Conservation (phyloP, 2,113 vertebrate genomes). For the Aythya baeri region DNA sequence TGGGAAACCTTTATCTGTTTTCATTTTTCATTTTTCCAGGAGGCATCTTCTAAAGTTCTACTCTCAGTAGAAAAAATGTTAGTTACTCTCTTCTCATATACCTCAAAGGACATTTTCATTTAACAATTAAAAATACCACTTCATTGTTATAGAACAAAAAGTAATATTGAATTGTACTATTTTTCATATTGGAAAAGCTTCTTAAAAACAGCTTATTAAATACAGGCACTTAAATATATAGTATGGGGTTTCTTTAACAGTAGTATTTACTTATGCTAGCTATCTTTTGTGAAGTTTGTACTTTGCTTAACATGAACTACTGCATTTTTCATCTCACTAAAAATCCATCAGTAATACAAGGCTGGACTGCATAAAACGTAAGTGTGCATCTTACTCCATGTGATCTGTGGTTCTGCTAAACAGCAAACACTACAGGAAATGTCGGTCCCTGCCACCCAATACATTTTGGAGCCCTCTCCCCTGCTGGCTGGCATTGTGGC, state of each 20-base stretch:
- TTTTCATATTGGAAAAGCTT: not conserved
- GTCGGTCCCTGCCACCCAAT: not conserved
- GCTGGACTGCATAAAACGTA: not conserved
- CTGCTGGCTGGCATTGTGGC: not conserved
- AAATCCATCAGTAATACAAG: not conserved
- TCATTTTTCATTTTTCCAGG: not conserved
- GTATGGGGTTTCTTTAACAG: not conserved
- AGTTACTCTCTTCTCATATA: not conserved
- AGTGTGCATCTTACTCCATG: not conserved
- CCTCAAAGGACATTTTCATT: not conserved
- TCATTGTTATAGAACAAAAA: not conserved
- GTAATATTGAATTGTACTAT: not conserved
- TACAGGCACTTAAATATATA: not conserved
- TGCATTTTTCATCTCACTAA: not conserved
- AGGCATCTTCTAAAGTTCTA: not conserved
- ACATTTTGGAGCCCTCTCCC: not conserved
- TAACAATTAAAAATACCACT: not conserved
- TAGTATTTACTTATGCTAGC: not conserved
- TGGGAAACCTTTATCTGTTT: not conserved
- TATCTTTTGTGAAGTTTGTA: not conserved
- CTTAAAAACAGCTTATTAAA: not conserved
- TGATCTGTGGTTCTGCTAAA: not conserved
- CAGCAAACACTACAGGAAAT: not conserved
- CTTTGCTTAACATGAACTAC: constrained; percentile 12
- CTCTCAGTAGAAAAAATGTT: not conserved